Base-by-base conservation (phyloP, 2,888 invertebrate species). In the Ornithoptera alexandrae region DNA sequence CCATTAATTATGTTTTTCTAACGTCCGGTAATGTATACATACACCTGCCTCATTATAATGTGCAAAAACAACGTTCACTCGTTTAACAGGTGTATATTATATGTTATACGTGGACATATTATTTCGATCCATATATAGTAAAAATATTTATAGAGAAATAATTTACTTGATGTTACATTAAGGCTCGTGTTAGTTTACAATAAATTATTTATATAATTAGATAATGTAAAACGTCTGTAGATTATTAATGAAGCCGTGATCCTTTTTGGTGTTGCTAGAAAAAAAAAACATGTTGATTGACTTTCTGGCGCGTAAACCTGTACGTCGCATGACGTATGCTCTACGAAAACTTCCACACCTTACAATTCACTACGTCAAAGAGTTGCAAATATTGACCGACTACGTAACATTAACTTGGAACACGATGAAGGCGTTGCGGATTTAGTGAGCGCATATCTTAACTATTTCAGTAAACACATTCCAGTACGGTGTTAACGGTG, bases 331-430 rank as follows among this genome's bases (percentile, higher is more conserved):
- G 87, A 88, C 90, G 89, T 86, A 81, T 69, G 42, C 59, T 59
- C 73, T 75, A 82, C 79, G 82, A 89, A 91, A 91, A 85, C 80
- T 90, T 90, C 89, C 90, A 88, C 89, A 74, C 89, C 88, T 89
- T 84, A 83, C 62, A 76, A 75, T 75, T 77, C 30, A 63, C 77
- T 84, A 86, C 88, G 88, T 89, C 86, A 84, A 83, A 73, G 73
- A 73, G 64, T 72, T 74, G 72, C 83, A 87, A 90, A 90, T 88
- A 86, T 89, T 88, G 81, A 80, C 82, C 24, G 72, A 76, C 79
- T 81, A 86, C 85, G 87, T 85, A 82, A 81, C 78, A 74, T 75
- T 75, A 74, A 70, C 73, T 71, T 72, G 69, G 69, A 67, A 71
- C 62, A 61, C 62, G 36, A n/a, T 71, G 68, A 78, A 75, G 75